phyloP scores from a whole-genome alignment of 2,113 vertebrate species.

The Zapornia atra region DNA sequence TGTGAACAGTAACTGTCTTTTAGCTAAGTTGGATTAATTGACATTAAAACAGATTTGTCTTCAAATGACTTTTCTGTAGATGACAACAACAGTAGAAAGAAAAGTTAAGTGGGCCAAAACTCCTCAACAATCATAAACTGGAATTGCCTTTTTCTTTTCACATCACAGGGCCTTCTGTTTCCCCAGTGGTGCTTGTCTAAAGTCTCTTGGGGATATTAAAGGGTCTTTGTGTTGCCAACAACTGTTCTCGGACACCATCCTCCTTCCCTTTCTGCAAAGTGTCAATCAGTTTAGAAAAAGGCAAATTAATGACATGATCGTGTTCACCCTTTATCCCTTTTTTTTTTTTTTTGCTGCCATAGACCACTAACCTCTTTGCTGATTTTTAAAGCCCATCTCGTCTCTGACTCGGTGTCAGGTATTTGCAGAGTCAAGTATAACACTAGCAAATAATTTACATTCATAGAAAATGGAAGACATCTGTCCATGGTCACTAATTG shows the following conservation, averaged over 20 bases:
- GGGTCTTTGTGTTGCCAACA: background rate
- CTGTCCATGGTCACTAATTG: background rate
- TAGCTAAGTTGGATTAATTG: background rate
- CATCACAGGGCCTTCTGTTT: background rate
- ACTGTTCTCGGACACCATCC: background rate
- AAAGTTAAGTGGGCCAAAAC: background rate
- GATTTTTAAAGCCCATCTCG: background rate
- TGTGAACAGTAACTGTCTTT: background rate
- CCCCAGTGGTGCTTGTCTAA: background rate
- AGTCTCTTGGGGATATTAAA: background rate
- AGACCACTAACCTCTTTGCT: background rate
- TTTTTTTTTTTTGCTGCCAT: background rate
- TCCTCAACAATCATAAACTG: background rate
- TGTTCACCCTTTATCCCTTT: accelerated
- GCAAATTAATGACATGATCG: background rate
- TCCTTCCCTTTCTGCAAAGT: background rate
- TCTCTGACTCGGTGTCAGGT: background rate
- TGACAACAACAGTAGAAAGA: background rate
- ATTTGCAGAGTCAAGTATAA: background rate
- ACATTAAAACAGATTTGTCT: background rate
- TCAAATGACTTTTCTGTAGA: background rate
- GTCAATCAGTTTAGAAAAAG: background rate
- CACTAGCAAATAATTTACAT: background rate
- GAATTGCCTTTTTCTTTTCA: background rate
- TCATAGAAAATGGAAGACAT: background rate